These are phyloP conservation scores for Morbakka virulenta DNA, from an alignment of 30 jellyfish, hydroid and myxozoan genomes.

Conservation along the genomic window DNA sequence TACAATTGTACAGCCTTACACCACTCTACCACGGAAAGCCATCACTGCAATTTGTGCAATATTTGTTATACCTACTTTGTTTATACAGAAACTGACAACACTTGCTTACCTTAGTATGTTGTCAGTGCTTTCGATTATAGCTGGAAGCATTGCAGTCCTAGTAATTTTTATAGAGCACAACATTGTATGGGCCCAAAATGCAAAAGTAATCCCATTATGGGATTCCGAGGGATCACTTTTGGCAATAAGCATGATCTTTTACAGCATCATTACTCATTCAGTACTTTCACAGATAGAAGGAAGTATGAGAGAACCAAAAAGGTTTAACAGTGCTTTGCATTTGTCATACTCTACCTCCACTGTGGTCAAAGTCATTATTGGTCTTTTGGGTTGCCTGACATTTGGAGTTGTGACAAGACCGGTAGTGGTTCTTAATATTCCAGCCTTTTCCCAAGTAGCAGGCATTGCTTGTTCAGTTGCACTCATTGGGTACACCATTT, in stretches of 20 bases:
- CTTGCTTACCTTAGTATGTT: slow-evolving; percentile 64
- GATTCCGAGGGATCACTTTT: slow-evolving; percentile 49
- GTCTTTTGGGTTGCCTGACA: slow-evolving; percentile 63
- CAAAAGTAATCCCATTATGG: slow-evolving; percentile 24
- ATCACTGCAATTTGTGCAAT: slow-evolving; percentile 36
- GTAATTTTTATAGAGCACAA: slow-evolving; percentile 19
- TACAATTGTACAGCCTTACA: slow-evolving; percentile 8
- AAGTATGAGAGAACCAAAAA: slow-evolving; percentile 55
- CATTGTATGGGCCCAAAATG: slow-evolving; percentile 48
- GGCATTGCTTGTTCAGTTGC: slow-evolving; percentile 28
- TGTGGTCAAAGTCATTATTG: slow-evolving; percentile 37
- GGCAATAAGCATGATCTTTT: slow-evolving; percentile 52
- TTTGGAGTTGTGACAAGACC: slow-evolving; percentile 53
- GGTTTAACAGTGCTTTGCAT: slow-evolving; percentile 24
- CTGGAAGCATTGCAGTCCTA: slow-evolving; percentile 44
- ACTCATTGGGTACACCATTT: slow-evolving; percentile 19
- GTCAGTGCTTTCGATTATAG: slow-evolving; percentile 28
- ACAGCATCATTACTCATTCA: slow-evolving; percentile 36
- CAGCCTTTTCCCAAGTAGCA: slow-evolving; percentile 21
- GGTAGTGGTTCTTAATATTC: slow-evolving; percentile 45
- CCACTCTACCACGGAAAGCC: slow-evolving; percentile 11
- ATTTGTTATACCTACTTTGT: slow-evolving; percentile 67
- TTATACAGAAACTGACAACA: slow-evolving; percentile 43
- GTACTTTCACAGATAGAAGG: slow-evolving; percentile 73
- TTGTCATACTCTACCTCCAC: slow-evolving; percentile 46